Percentiles rank a stretch among this genome's conserved stretches.
Evolutionary conservation across 2,797 vertebrate genomes (phyloP).

Genomic region (Nothura maculosa): DNA sequence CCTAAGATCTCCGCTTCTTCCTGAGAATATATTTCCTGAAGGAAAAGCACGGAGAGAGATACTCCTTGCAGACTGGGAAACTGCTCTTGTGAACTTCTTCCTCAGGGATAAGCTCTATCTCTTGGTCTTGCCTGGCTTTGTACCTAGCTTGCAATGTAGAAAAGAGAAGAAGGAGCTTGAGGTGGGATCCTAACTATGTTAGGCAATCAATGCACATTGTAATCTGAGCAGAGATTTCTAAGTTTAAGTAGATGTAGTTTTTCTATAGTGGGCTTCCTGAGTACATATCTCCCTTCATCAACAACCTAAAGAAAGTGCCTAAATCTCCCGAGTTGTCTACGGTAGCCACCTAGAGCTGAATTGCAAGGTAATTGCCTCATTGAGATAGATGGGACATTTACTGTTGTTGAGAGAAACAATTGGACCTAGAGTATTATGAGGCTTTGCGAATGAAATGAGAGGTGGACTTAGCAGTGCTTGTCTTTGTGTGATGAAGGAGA

Average conservation of each 20-base stretch:
- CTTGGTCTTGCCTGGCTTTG: not conserved
- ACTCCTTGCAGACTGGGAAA: not conserved
- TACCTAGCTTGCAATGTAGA: accelerated
- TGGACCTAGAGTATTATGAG: not conserved
- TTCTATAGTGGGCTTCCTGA: not conserved
- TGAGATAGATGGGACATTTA: not conserved
- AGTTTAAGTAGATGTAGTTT: not conserved
- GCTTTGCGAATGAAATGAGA: not conserved
- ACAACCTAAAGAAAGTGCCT: not conserved
- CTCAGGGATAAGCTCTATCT: not conserved
- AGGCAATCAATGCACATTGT: not conserved
- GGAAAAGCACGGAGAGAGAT: not conserved
- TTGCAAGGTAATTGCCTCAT: not conserved
- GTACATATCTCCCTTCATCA: not conserved
- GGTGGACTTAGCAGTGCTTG: not conserved
- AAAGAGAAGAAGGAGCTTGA: not conserved
- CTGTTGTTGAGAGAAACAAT: not conserved
- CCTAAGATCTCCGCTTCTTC: not conserved
- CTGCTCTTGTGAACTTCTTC: not conserved
- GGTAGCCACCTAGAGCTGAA: accelerated
- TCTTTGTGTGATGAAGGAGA: not conserved
- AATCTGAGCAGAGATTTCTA: not conserved
- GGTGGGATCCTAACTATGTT: not conserved
- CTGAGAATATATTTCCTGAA: not conserved
- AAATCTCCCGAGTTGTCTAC: not conserved